These are phyloP conservation scores for Meghimatium bilineatum DNA, from an alignment of 2,888 invertebrate genomes.

Conservation along the genomic window DNA sequence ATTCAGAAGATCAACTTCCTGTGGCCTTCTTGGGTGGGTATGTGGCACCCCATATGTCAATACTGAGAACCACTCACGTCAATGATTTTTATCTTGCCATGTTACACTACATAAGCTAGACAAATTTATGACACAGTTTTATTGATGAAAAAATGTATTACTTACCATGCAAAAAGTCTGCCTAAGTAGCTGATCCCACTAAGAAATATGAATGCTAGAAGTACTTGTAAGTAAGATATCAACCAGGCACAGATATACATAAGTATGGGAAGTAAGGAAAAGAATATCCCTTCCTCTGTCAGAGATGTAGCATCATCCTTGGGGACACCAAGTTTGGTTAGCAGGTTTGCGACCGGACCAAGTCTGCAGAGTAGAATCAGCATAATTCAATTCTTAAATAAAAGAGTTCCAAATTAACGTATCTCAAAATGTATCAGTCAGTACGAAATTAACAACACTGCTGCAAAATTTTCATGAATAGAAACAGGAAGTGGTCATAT, in stretches of 20 bases:
- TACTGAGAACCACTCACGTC: no score
- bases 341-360: conserved; percentile 22
- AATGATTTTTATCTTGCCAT: no score
- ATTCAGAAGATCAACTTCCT: no score
- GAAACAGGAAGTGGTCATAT: no score
- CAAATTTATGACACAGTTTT: no score
- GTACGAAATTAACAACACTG: no score
- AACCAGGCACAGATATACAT: conserved; percentile 45
- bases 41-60: no score
- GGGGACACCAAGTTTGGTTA: conserved; percentile 38
- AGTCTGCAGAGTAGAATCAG: conserved; percentile 34
- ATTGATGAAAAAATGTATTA: not conserved
- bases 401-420: no score
- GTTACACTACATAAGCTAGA: no score
- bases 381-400: not conserved
- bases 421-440: no score
- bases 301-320: conserved; percentile 39
- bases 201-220: conserved; percentile 27
- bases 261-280: conserved; percentile 38
- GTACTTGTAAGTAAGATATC: conserved; percentile 40
- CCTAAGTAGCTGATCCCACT: conserved; percentile 37
- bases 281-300: conserved; percentile 34
- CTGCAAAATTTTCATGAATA: no score
- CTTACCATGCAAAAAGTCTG: conserved; percentile 39
- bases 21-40: no score